Evolutionary conservation across 2,113 vertebrate species (phyloP), one percentile per base, ranked within the genome.

Genomic region (Sisor rabdophorus): DNA sequence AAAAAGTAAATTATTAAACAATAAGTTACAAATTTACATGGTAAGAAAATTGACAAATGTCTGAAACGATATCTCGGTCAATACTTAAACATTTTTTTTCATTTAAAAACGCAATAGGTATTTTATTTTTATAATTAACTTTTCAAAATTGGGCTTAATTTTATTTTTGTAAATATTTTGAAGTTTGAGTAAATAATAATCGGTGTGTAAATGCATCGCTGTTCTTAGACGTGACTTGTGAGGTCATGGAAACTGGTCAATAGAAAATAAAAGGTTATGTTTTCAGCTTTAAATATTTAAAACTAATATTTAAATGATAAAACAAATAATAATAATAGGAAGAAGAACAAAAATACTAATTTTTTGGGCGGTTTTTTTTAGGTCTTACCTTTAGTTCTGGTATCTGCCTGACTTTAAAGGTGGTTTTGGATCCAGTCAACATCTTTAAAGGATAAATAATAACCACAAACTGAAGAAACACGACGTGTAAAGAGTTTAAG

Each of bases 381-480:
- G 32, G 0, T 56, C 83, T 76, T 88, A 94, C 93, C 93, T 89
- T 92, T 55, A 90, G 85, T 12, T 92, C 93, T 5, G 88, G 89
- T 28, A 92, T 89, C 78, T 93, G 93, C 30, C 89, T 86, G 68
- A 94, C 91, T 89, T 92, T 93, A 80, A 94, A 93, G 58, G 93
- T 93, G 64, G 84, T 92, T 84, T 90, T 93, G 26, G 92, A 92
- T 79, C 91, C 89, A 0, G 90, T 90, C 77, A 94, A 82, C 93
- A 94, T 94, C 22, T 79, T 81, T 19, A 17, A 54, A 20, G 47
- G 16, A 60, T 8, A 22, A 76, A 40, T 11, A 52, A 17, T 40
- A 1, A 40, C 13, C 53, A 22, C 53, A 55, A 2, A n/a, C 17
- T 55, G 20, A 55, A 55, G 30, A 20, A 8, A 63, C 32, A 13